Base-by-base conservation (phyloP, 2,888 invertebrate species). In the Acrocyrtus sp. region DNA sequence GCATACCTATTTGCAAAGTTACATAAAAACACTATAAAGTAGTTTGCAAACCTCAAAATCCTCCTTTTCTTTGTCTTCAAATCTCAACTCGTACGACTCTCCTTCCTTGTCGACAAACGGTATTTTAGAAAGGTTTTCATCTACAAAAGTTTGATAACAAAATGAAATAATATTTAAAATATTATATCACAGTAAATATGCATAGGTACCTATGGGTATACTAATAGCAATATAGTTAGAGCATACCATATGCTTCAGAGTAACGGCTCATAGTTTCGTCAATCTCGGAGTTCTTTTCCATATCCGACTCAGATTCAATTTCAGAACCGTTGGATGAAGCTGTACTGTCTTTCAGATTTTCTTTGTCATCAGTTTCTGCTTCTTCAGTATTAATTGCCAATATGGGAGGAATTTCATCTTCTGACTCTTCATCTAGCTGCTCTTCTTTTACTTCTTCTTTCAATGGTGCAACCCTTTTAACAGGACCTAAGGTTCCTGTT, bases 321-420 rank as follows among this genome's bases (percentile, higher is more conserved):
- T 58, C 69, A 6, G 69, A 69, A 15, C 27, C 61, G 21, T 61
- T 69, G 1, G 69, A 56, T 1, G 69, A 69, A n/a, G 56, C 48
- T 2, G 26, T 26, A 1, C 53, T 43, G 4, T 69, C 69, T 41
- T 69, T 69, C 15, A 56, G 48, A 57, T 75, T 78, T 54, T 78
- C 77, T 56, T 75, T 78, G 22, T 78, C 75, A 10, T 68, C 69
- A 41, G 53, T 34, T 22, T 56, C 67, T 39, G 50, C 61, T 53
- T 68, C 72, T 2, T 65, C 69, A 1, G 54, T 60, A 21, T 61
- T 58, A 2, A 67, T 39, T 12, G 58, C 67, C 27, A 68, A 27
- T 1, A 58, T 43, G 3, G 75, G 70, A 47, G 73, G 61, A 51
- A 39, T 24, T n/a, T 66, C 67, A 8, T 21, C 54, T 15, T 51